Evolutionary conservation across 1,140 invertebrate genomes (phyloP), one percentile per base, ranked within the genome.

Genomic region (Drosophila seguyi): DNA sequence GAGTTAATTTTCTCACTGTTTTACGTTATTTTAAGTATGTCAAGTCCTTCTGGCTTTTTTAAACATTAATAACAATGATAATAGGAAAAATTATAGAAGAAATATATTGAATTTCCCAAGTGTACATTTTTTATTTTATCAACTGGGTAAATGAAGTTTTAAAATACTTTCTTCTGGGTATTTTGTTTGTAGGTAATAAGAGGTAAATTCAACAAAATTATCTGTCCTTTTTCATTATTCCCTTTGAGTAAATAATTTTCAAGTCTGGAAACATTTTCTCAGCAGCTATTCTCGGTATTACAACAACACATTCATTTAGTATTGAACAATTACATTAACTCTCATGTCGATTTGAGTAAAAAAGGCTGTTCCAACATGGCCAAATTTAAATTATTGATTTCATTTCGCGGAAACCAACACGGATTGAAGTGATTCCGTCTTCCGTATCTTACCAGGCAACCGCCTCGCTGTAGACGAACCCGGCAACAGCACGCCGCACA

Each of bases 401-500:
- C 22, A 25, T n/a, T 47, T 34, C 10, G 11, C 52, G 36, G 22
- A 72, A 72, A 34, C 52, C 38, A 73, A 48, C 29, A 44, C 44
- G 41, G 27, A 58, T 59, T 29, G 29, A 25, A 2, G 36, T 8
- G 14, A 50, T 50, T 20, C 25, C 10, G 0, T 11, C 2, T 1
- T 16, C 7, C n/a, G 20, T 25, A 20, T 18, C 93, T 95, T 95
- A 99, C 98, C 98, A 99, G 63, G 98, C 97, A 39, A 99, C 99
- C 61, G 98, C 98, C 94, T 99, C 99, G 92, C 98, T 99, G 94
- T 99, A 99, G 50, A 99, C 98, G 94, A 99, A 99, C 57, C 99
- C 99, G 58, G 97, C 97, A 44, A 96, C 96, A 7, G 98, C 98
- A 87, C 99, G 95, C 81, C 98, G 96, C 20, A 99, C 98, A 77